Percentiles rank a stretch among this genome's conserved stretches.
Evolutionary conservation across 2,113 vertebrate genomes (phyloP).

Genomic region (Anarrhichthys ocellatus): DNA sequence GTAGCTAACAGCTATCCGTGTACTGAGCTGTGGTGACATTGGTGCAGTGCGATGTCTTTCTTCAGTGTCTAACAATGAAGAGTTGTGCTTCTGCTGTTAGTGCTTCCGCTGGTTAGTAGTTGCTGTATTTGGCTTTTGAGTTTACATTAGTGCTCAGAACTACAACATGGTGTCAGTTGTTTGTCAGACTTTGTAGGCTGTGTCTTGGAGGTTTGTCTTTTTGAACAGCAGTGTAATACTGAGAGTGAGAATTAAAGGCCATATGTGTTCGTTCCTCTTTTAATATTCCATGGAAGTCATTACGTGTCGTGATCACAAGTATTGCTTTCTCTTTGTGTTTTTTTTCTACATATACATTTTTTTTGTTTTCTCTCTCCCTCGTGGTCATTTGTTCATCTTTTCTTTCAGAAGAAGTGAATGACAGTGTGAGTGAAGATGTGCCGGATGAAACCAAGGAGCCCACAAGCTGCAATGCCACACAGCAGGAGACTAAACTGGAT

Average conservation of each 20-base stretch:
- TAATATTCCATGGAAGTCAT: slow-evolving; percentile 3
- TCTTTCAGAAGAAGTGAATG: slow-evolving; percentile 58
- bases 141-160: neutral
- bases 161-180: neutral
- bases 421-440: slow-evolving; percentile 38
- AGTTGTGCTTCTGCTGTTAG: slow-evolving; percentile 10
- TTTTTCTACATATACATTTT: too few species aligned
- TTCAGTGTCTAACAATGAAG: neutral
- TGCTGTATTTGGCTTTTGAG: neutral
- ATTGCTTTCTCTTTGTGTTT: slow-evolving; percentile 5
- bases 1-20: neutral
- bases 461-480: slow-evolving; percentile 12
- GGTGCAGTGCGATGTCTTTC: neutral
- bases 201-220: neutral
- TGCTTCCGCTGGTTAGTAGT: neutral
- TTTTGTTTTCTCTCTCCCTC: neutral
- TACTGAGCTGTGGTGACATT: neutral
- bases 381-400: neutral
- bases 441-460: slow-evolving; percentile 17
- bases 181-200: neutral
- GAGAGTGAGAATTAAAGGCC: slow-evolving; percentile 1
- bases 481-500: slow-evolving; percentile 55
- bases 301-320: slow-evolving; percentile 22
- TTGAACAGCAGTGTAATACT: neutral
- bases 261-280: slow-evolving; percentile 35